Evolutionary conservation across 35 echinoderm and acorn worm species (phyloP), one percentile per base, ranked within the genome.

Genomic region (Hemicentrotus pulcherrimus): DNA sequence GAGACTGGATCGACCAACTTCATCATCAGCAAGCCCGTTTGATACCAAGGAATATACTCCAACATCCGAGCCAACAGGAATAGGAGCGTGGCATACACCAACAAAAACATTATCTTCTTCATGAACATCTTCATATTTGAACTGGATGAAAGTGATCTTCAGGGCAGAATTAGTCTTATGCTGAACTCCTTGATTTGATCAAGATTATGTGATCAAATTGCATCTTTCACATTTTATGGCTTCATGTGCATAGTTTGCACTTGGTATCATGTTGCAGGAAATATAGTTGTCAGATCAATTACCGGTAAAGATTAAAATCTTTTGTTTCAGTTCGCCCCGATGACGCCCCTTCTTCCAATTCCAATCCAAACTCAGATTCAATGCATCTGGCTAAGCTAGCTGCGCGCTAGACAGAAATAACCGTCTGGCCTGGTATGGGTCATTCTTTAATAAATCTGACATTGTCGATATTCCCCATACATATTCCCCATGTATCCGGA

Each of bases 1-100:
- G 98, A 98, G 59, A 99, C 47, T 0, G 98, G 98, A 70, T 99
- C 98, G 4, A 98, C 96, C 19, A 99, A 86, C 78, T 99, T 97
- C 41, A 92, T 92, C 9, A 96, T 96, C 47, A 99, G 60, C 88
- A 99, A 95, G 0, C 98, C 98, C n/a, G 97, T 95, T 86, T 99
- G 97, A 85, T 99, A 98, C 98, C 98, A 99, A 22, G 97, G 96
- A 2, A 95, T 31, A 15, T 94, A 31, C 86, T 99, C 98, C 48
- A 97, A 86, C 32, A 98, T 61, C 58, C 98, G 95, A 31, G 97
- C 46, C 13, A 98, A 10, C 16, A 98, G 16, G 48, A 97, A 95
- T 9, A 99, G 95, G 4, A 99, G 45, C 2, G 90, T 88, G 2
- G 97, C 86, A 92, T 96, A 99, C 32, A 99, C 19, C 78, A 99